Base-by-base conservation (phyloP, 2,888 invertebrate genomes). In the Rhodophaea formosa region DNA sequence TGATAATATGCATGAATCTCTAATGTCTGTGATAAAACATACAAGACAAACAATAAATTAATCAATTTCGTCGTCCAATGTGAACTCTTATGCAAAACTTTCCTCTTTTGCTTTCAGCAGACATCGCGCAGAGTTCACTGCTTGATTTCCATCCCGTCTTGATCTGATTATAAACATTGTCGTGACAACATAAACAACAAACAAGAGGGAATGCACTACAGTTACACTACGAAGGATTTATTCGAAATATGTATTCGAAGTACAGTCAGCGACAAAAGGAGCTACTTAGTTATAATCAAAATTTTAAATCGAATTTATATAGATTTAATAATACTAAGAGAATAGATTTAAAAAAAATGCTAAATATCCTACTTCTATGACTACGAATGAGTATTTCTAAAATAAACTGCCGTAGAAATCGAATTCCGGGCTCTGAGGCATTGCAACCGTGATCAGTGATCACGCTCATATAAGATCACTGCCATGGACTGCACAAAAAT, bases 101-200 rank as follows among this genome's bases (percentile, higher is more conserved):
- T 16, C 51, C 15, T 44, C 12, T 32, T 44, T 44, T 16, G 35
- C 17, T 51, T 51, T 17, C 51, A 51, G 51, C 16, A 12, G 16
- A 51, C 51, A 51, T 51, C 49, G 46, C 46, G 3, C 45, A 5
- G 42, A 23, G 23, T 2, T 23, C 42, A 15, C 30, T 23, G 23
- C 23, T 23, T 23, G 23, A 23, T 23, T 8, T 49, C 46, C 29
- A 45, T 45, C 46, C 45, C 23, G 35, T 51, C 51, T 35, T 35
- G 51, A 51, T 51, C 51, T 35, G 51, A 51, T 51, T 51, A 51
- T 15, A 35, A 51, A 35, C 17, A 43, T 23, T 53, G 30, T 29
- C 42, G 29, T 30, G 43, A 44, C 53, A 43, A 23, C 42, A 53
- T 42, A 42, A 53, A 53, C 29, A 53, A 53, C 29, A 29, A 44